Percentiles rank a stretch among this genome's conserved stretches.
Conservation (phyloP, 1,140 invertebrate genomes). For the Aphis gossypii region DNA sequence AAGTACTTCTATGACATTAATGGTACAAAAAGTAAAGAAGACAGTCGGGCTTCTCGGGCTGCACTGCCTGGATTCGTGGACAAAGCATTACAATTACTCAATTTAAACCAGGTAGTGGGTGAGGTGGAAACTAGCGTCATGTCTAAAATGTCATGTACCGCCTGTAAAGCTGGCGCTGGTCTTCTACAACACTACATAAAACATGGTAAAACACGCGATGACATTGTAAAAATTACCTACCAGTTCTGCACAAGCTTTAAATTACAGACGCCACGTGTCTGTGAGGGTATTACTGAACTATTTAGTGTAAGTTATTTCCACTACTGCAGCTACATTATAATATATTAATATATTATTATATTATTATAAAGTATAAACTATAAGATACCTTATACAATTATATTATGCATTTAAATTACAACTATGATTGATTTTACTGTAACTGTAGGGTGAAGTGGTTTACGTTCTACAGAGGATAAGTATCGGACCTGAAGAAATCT, state of each 20-base stretch:
- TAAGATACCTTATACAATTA: neutral
- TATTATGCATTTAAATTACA: neutral
- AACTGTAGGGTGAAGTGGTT: slow-evolving; percentile 78
- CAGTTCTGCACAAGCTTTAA: slow-evolving; percentile 86
- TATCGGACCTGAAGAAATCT: slow-evolving; percentile 86
- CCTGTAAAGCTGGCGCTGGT: slow-evolving; percentile 86
- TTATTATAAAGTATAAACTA: neutral
- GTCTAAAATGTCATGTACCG: slow-evolving; percentile 89
- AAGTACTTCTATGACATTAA: slow-evolving; percentile 64
- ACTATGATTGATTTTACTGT: slow-evolving; percentile 55
- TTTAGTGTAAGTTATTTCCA: slow-evolving; percentile 74
- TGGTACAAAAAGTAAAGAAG: slow-evolving; percentile 69
- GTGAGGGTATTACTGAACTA: slow-evolving; percentile 83
- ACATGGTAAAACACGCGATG: slow-evolving; percentile 80
- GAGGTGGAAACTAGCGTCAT: slow-evolving; percentile 89
- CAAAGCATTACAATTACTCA: slow-evolving; percentile 80
- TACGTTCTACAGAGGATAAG: slow-evolving; percentile 79
- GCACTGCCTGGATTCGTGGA: slow-evolving; percentile 80
- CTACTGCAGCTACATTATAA: too few relatives aligned
- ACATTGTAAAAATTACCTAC: slow-evolving; percentile 84
- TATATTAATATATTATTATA: neutral
- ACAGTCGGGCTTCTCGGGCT: slow-evolving; percentile 63
- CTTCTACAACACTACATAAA: slow-evolving; percentile 85
- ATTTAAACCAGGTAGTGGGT: slow-evolving; percentile 82
- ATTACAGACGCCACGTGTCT: slow-evolving; percentile 83